Base-by-base conservation (phyloP, 2,888 invertebrate species). In the Scaptomyza parva region DNA sequence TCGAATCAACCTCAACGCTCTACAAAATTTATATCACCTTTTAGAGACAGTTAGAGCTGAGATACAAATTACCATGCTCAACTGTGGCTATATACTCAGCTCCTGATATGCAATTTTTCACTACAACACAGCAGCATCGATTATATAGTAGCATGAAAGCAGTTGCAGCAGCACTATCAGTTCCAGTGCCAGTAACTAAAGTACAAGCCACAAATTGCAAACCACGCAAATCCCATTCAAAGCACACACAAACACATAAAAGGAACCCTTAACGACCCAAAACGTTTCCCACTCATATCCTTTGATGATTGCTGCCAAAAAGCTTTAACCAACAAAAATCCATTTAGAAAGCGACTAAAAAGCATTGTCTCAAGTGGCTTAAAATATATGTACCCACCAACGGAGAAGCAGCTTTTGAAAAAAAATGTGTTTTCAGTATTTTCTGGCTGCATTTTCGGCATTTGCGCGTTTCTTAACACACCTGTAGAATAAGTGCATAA, bases 191-290 rank as follows among this genome's bases (percentile, higher is more conserved):
- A 12, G 26, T 26, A 45, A 33, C 41, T n/a, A 18, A 52, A 54
- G 35, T 28, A 39, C 47, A 68, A 55, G 55, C 80, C 71, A 60
- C 77, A 80, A 83, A 79, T 62, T 64, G 73, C 79, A 69, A 67
- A 12, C 70, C 66, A 64, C 43, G 54, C 41, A 69, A 76, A 72
- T 47, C 47, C 60, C 74, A 74, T 79, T 76, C 58, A 65, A 57
- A 66, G 70, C 61, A 69, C 47, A 51, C 53, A 41, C 18, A 8
- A 22, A 41, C 18, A 48, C 14, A n/a, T 4, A 26, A 2, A 43
- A 35, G 24, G 22, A 30, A 45, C 61, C 37, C 45, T 37, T 61
- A 45, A 61, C n/a, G 5, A 39, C 12, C 1, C 9, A 18, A 18
- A 14, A 7, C 22, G 3, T 22, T 35, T 35, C 14, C 14, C 17